Conservation (phyloP, 2,113 vertebrate genomes). For the Taurulus bubalis region DNA sequence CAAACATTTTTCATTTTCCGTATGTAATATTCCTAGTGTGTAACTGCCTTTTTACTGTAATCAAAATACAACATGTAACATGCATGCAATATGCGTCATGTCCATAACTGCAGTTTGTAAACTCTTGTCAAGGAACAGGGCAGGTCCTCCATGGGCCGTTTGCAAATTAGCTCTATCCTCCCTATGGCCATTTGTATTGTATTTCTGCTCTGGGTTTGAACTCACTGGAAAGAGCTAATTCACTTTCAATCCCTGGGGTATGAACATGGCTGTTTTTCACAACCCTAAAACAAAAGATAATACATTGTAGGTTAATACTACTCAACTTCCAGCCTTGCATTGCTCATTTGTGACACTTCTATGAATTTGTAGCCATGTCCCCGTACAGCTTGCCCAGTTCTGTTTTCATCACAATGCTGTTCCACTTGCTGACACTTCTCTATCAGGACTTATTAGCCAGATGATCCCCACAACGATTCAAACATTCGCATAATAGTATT, state of each 20-base stretch:
- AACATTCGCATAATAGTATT: neutral
- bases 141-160: neutral
- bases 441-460: neutral
- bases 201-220: neutral
- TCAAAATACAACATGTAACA: neutral
- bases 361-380: neutral
- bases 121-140: neutral
- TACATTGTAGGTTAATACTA: neutral
- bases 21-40: neutral
- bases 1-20: neutral
- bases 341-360: neutral
- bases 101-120: constrained; percentile 8
- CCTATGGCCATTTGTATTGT: neutral
- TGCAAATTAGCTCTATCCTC: neutral
- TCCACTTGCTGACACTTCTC: neutral
- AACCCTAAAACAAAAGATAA: neutral
- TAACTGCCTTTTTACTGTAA: neutral
- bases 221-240: neutral
- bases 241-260: neutral
- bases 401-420: neutral
- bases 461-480: neutral
- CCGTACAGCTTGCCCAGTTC: neutral
- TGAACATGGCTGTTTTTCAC: neutral
- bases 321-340: neutral
- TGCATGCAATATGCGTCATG: neutral